phyloP scores from a whole-genome alignment of 2,797 vertebrate species.

The Sebastes wilsoni region DNA sequence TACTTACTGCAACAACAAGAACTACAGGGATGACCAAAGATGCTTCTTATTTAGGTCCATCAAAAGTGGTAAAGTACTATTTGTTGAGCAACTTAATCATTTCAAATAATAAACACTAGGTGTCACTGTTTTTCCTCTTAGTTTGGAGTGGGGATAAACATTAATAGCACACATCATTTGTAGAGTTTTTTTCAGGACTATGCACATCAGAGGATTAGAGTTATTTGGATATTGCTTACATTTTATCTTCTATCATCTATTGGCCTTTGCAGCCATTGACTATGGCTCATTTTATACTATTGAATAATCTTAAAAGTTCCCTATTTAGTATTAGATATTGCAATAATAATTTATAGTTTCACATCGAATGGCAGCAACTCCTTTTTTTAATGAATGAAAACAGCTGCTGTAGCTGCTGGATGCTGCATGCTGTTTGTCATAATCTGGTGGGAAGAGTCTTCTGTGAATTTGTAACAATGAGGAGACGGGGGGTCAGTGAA shows the following conservation, averaged over 20 bases:
- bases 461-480: not conserved
- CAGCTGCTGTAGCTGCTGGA: not conserved
- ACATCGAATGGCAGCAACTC: not conserved
- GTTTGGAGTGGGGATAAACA: slow-evolving; percentile 11
- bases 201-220: slow-evolving; percentile 21
- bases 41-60: slow-evolving; percentile 14
- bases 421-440: not conserved
- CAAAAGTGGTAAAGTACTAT: not conserved
- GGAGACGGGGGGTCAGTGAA: not conserved
- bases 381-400: slow-evolving; percentile 19
- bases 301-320: slow-evolving; percentile 12
- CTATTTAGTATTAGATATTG: slow-evolving; percentile 38
- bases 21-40: slow-evolving; percentile 61
- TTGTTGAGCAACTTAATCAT: not conserved
- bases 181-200: not conserved
- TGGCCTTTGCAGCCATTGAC: slow-evolving; percentile 36
- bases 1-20: slow-evolving; percentile 1
- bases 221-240: not conserved
- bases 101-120: slow-evolving; percentile 24
- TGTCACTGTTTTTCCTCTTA: slow-evolving; percentile 42
- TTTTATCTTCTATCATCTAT: slow-evolving; percentile 3
- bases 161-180: not conserved
- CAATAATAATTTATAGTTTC: slow-evolving; percentile 47
- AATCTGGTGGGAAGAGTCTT: not conserved
- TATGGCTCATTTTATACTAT: slow-evolving; percentile 41